Conservation (phyloP, 2,113 vertebrate genomes). For the Crotalus tigris region DNA sequence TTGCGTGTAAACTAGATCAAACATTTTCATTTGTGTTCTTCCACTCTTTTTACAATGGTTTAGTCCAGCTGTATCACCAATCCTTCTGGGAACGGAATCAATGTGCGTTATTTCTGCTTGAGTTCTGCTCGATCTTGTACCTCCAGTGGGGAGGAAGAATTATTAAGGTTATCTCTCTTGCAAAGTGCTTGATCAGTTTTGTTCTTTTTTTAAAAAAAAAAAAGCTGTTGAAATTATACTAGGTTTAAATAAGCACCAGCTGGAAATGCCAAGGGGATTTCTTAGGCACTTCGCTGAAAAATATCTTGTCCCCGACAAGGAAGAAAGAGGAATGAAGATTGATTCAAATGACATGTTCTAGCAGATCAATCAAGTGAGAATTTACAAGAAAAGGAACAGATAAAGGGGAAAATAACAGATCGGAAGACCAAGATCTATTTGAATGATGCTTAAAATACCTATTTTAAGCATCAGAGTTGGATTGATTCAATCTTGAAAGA, state of each 20-base stretch:
- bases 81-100: constrained; percentile 21
- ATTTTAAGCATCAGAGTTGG: not conserved
- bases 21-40: not conserved
- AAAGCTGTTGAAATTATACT: constrained; percentile 67
- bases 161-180: constrained; percentile 61
- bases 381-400: not conserved
- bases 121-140: constrained; percentile 52
- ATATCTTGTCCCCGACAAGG: constrained; percentile 55
- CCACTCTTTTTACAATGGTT: not conserved
- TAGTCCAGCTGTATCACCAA: constrained; percentile 22
- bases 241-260: constrained; percentile 61
- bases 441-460: constrained; percentile 29
- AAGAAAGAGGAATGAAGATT: constrained; percentile 55
- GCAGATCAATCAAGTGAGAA: constrained; percentile 48
- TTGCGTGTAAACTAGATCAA: not conserved
- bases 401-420: constrained; percentile 24
- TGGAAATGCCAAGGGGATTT: constrained; percentile 61
- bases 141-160: constrained; percentile 41
- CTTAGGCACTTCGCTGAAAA: constrained; percentile 49
- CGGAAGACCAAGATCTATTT: constrained; percentile 29
- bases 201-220: constrained; percentile 16
- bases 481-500: constrained; percentile 21
- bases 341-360: constrained; percentile 52
- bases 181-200: constrained; percentile 48
- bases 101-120: constrained; percentile 30